Percentiles rank a stretch among this genome's conserved stretches.
Evolutionary conservation across 2,888 invertebrate species (phyloP).

Genomic region (Harpalus rubripes): DNA sequence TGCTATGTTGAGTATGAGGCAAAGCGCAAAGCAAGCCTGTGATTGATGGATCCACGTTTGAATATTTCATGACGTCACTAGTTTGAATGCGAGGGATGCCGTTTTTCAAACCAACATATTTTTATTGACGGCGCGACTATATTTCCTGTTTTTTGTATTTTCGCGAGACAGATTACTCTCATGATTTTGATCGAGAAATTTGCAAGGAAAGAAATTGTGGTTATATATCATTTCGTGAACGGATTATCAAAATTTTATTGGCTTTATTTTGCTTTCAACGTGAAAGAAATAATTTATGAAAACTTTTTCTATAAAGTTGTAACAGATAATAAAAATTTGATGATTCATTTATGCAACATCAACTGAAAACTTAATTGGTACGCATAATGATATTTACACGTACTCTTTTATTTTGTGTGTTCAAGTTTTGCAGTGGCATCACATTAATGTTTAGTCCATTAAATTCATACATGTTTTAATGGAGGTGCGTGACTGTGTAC

Average conservation of each 20-base stretch:
- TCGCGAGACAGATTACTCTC: slow-evolving; percentile 37
- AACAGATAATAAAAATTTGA: no score
- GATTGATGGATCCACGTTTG: slow-evolving; percentile 59
- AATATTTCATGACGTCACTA: slow-evolving; percentile 62
- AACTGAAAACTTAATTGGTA: background rate
- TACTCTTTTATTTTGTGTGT: background rate
- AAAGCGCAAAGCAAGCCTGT: slow-evolving; percentile 20
- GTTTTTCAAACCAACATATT: slow-evolving; percentile 56
- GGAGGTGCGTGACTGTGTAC: background rate
- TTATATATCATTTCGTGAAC: slow-evolving; percentile 7
- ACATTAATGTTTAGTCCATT: background rate
- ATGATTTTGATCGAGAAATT: slow-evolving; percentile 44
- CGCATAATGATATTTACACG: no score
- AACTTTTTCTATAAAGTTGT: background rate
- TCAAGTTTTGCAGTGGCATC: background rate
- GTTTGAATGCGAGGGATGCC: slow-evolving; percentile 46
- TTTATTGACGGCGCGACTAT: slow-evolving; percentile 47
- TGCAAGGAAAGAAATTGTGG: slow-evolving; percentile 18
- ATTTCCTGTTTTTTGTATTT: slow-evolving; percentile 50
- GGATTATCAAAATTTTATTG: slow-evolving; percentile 10
- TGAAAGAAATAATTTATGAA: background rate
- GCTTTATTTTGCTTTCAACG: background rate
- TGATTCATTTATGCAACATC: no score
- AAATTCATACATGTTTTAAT: background rate
- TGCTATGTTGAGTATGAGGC: background rate